Base-by-base conservation (phyloP, 2,113 vertebrate species). In the Ageneiosus marmoratus region DNA sequence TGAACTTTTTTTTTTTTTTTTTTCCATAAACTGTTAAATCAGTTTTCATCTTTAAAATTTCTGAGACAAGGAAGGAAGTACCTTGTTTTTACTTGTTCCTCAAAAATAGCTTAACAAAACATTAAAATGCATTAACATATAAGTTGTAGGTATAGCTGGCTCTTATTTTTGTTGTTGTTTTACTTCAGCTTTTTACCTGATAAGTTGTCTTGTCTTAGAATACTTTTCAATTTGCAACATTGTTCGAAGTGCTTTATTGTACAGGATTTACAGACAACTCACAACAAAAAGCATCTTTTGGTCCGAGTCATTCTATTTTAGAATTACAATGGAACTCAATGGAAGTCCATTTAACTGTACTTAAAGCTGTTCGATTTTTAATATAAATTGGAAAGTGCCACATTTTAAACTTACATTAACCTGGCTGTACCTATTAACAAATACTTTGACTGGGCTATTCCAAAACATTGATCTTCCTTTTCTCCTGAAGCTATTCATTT, bases 11-110 rank as follows among this genome's bases (percentile, higher is more conserved):
- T n/a, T n/a, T n/a, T n/a, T n/a, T n/a, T n/a, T n/a, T n/a, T n/a
- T n/a, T n/a, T n/a, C n/a, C 8, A 2, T 41, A 41, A 41, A 10
- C 5, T 12, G 4, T 50, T 12, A 16, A 10, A 65, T 34, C 62
- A 24, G 6, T 67, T 67, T 67, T 67, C 29, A 15, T 29, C 16
- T 34, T 76, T 56, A 18, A 37, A 29, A 77, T 46, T 4, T 76
- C 29, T 60, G 55, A 75, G 37, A 46, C 5, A 58, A 15, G 12
- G 5, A 77, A 58, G 5, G 10, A 4, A 22, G 53, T 60, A 58
- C 53, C 53, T 58, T 77, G 5, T 77, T 76, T 55, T 55, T 56
- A 56, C 53, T 77, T 77, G 32, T 20, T n/a, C 50, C 34, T 44
- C 3, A 56, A 32, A 75, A 20, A 51, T 75, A 32, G 32, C n/a